These are phyloP conservation scores for Clarias macrocephalus DNA, from an alignment of 2,113 vertebrate species.

Conservation along the genomic window DNA sequence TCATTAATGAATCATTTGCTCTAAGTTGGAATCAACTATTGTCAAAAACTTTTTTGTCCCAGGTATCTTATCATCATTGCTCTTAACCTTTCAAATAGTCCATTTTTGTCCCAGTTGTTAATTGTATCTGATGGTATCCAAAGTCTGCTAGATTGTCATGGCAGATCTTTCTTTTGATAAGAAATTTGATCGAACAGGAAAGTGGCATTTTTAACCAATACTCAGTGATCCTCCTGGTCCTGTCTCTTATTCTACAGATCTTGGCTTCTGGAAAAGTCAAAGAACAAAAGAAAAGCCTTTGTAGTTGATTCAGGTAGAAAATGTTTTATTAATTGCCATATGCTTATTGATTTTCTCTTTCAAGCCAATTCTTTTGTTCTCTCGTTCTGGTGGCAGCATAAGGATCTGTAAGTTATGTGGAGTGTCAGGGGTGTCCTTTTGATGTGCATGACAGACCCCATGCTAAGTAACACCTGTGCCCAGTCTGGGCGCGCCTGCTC, in stretches of 20 bases:
- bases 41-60: neutral
- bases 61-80: neutral
- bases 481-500: slow-evolving; percentile 52
- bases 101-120: slow-evolving; percentile 9
- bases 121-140: slow-evolving; percentile 7
- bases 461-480: slow-evolving; percentile 78
- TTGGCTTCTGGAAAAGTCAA: slow-evolving; percentile 46
- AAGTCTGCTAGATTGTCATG: slow-evolving; percentile 21
- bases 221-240: slow-evolving; percentile 42
- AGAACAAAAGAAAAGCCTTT: slow-evolving; percentile 80
- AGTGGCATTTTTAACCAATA: slow-evolving; percentile 44
- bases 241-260: slow-evolving; percentile 43
- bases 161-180: slow-evolving; percentile 42
- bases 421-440: slow-evolving; percentile 94
- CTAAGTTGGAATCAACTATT: slow-evolving; percentile 1
- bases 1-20: slow-evolving; percentile 4
- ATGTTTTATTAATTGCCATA: slow-evolving; percentile 96
- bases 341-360: slow-evolving; percentile 94
- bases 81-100: neutral
- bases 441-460: slow-evolving; percentile 88
- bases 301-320: slow-evolving; percentile 88
- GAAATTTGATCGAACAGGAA: slow-evolving; percentile 43
- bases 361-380: slow-evolving; percentile 92
- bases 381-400: slow-evolving; percentile 92
- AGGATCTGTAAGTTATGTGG: slow-evolving; percentile 92